Evolutionary conservation across 1,140 invertebrate genomes (phyloP).

Genomic region (Nomia melanderi): DNA sequence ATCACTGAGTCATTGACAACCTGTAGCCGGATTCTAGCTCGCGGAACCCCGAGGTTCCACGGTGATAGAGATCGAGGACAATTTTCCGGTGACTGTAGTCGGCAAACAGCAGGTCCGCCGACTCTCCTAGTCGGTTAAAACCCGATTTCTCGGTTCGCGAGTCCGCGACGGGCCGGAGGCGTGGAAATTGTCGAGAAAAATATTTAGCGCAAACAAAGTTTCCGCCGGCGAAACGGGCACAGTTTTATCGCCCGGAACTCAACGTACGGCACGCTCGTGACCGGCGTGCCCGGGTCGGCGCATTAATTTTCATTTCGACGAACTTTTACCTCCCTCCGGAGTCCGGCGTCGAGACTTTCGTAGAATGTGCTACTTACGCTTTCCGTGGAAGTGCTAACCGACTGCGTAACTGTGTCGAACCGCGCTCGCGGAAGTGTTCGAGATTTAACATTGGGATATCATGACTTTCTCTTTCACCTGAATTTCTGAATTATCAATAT

Average conservation of each 20-base stretch:
- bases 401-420: too few relatives aligned
- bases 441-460: too few relatives aligned
- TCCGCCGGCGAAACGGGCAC: not conserved
- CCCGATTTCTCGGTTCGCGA: not conserved
- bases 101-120: not conserved
- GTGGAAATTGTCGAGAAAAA: constrained; percentile 2
- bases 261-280: not conserved
- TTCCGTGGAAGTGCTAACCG: too few relatives aligned
- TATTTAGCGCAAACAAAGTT: constrained; percentile 26
- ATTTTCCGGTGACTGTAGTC: not conserved
- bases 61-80: not conserved
- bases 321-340: too few relatives aligned
- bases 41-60: not conserved
- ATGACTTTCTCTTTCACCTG: too few relatives aligned
- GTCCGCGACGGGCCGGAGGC: not conserved
- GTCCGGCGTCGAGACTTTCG: constrained; percentile 4
- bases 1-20: not conserved
- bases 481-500: too few relatives aligned
- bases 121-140: not conserved
- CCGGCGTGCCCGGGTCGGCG: not conserved
- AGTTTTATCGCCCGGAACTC: constrained; percentile 10
- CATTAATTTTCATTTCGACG: constrained; percentile 22
- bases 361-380: constrained; percentile 64
- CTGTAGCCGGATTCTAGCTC: not conserved
- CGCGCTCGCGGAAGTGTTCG: too few relatives aligned